phyloP scores from a whole-genome alignment of 2,113 vertebrate genomes.

The Crotalus viridis region DNA sequence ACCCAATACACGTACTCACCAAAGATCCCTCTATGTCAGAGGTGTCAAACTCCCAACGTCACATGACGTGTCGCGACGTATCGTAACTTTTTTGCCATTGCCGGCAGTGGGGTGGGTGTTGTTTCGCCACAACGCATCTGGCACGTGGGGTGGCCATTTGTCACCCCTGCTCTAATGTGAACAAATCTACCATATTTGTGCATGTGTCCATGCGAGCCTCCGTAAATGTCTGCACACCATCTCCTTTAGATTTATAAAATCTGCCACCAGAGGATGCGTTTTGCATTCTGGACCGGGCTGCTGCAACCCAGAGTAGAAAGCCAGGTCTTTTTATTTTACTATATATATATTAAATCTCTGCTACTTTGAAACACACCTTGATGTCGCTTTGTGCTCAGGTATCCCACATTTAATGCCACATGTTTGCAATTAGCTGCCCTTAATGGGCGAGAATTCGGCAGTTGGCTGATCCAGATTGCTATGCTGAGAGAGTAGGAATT shows the following conservation, averaged over 20 bases:
- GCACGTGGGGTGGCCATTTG: too few species aligned
- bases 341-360: background rate
- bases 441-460: slow-evolving; percentile 46
- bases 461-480: slow-evolving; percentile 54
- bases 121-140: too few species aligned
- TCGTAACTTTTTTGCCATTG: too few species aligned
- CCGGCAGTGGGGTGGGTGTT: too few species aligned
- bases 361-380: slow-evolving; percentile 42
- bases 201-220: background rate
- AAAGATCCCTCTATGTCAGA: too few species aligned
- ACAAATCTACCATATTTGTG: background rate
- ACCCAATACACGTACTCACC: background rate
- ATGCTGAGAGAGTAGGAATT: slow-evolving; percentile 48
- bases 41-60: too few species aligned
- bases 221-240: background rate
- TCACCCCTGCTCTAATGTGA: background rate
- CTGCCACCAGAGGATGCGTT: slow-evolving; percentile 18
- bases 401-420: slow-evolving; percentile 48
- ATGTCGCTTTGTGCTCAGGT: slow-evolving; percentile 34
- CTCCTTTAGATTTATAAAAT: background rate
- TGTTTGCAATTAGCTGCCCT: slow-evolving; percentile 55
- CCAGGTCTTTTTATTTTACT: background rate
- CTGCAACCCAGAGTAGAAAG: slow-evolving; percentile 9
- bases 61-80: too few species aligned
- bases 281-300: slow-evolving; percentile 35